phyloP scores from a whole-genome alignment of 2,797 vertebrate species.

The Trematomus bernacchii region DNA sequence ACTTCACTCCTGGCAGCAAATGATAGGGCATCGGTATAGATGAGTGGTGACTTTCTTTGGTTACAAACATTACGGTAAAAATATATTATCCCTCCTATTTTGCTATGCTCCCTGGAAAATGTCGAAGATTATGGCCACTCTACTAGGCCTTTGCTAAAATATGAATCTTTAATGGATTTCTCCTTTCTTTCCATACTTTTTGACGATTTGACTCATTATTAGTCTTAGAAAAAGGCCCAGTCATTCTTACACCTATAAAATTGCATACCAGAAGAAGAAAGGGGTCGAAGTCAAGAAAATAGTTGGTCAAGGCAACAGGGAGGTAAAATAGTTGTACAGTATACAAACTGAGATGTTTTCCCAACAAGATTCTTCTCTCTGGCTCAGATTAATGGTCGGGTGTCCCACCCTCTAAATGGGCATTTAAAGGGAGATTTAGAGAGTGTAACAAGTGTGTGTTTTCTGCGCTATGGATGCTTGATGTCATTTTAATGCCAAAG shows the following conservation, averaged over 20 bases:
- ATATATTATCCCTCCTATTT: conserved; percentile 27
- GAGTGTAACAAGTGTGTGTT: conserved; percentile 1
- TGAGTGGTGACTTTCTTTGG: conserved; percentile 58
- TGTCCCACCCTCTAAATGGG: conserved; percentile 8
- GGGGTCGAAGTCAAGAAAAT: conserved; percentile 27
- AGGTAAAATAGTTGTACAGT: conserved; percentile 38
- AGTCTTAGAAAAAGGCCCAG: conserved; percentile 17
- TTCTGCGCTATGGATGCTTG: not conserved
- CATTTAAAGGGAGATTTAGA: conserved; percentile 40
- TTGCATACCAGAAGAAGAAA: conserved; percentile 50
- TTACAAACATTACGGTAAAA: conserved; percentile 50
- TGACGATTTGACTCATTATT: conserved; percentile 10
- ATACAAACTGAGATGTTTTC: conserved; percentile 35
- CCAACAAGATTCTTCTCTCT: conserved; percentile 24
- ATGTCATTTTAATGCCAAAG: conserved; percentile 4
- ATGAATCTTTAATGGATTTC: not conserved
- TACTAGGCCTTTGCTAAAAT: conserved; percentile 12
- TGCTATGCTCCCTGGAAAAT: conserved; percentile 40
- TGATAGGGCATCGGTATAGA: conserved; percentile 35
- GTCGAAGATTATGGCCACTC: conserved; percentile 2
- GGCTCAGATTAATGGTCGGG: conserved; percentile 14
- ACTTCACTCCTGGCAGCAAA: conserved; percentile 48
- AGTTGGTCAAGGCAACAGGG: conserved; percentile 42
- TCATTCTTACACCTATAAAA: conserved; percentile 33
- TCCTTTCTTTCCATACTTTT: not conserved